Conservation (phyloP, 2,888 invertebrate genomes). For the Xestobium rufovillosum region DNA sequence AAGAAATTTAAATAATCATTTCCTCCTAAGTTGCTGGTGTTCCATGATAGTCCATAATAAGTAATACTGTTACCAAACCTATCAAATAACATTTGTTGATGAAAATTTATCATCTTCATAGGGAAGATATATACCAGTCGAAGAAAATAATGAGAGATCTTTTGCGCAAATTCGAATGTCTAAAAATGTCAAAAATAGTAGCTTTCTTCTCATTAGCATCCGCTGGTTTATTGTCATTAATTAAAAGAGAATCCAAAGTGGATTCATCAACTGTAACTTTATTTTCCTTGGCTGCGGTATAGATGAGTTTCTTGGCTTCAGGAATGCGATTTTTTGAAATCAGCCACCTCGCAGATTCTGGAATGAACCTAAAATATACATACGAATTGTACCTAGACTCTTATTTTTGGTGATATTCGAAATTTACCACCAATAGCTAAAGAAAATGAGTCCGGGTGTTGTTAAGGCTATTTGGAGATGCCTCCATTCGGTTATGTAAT, state of each 20-base stretch:
- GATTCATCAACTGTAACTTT: conserved; percentile 51
- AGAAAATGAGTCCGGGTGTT: conserved; percentile 58
- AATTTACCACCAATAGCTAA: conserved; percentile 60
- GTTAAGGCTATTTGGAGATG: conserved; percentile 62
- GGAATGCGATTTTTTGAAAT: conserved; percentile 54
- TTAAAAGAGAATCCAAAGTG: conserved; percentile 47
- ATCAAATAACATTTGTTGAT: conserved; percentile 48
- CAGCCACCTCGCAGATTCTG: conserved; percentile 68
- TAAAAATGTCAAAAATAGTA: conserved; percentile 53
- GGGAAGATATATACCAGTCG: conserved; percentile 52
- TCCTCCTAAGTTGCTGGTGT: conserved; percentile 62
- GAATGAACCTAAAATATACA: conserved; percentile 48
- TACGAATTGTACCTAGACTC: neutral
- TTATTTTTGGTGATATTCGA: conserved; percentile 20
- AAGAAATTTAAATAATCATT: conserved; percentile 67
- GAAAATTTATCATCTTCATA: neutral
- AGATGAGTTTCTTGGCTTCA: conserved; percentile 55
- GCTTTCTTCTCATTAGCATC: conserved; percentile 38
- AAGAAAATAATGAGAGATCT: conserved; percentile 64
- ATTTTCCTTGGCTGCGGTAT: conserved; percentile 59
- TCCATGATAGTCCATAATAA: conserved; percentile 73
- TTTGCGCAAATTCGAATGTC: conserved; percentile 55
- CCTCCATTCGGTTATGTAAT: conserved; percentile 61
- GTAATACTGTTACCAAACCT: conserved; percentile 73
- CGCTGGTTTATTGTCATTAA: conserved; percentile 40